Base-by-base conservation (phyloP, 2,888 invertebrate genomes). In the Drosophila algonquin region DNA sequence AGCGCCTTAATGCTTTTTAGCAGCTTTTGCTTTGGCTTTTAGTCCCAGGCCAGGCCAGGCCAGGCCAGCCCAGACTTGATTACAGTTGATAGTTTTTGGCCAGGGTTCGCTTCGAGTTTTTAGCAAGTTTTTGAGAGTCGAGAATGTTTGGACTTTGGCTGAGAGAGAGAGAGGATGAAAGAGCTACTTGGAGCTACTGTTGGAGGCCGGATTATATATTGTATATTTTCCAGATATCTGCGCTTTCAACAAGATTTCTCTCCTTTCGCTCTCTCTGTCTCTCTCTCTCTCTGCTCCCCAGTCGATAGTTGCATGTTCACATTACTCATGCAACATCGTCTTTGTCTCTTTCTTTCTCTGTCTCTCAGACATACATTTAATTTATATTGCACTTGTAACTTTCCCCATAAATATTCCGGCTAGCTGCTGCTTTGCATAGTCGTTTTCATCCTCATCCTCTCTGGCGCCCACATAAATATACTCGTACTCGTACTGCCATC, bases 61-160 rank as follows among this genome's bases (percentile, higher is more conserved):
- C 30, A 30, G 30, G 8, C 30, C 30, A 2, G 30, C 8, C 30
- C 30, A 30, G 82, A 87, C 79, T 87, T 88, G 84, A 88, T 88
- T 89, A 84, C 89, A 88, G 75, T 87, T 89, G 81, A 88, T 84
- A 84, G 89, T 87, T 84, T 79, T 85, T 63, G 63, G 75, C 27
- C 57, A 40, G 58, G 63, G 53, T 57, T 60, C 77, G 65, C 54
- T 63, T 61, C 54, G 55, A 40, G 51, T 77, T 64, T 48, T 63
- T 40, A 48, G 35, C n/a, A 60, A 73, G 30, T 62, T 60, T 45
- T 46, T 60, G 60, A 81, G 74, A 81, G 87, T 81, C 79, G 76
- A 76, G 83, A 83, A 76, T 77, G 70, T 60, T 63, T 71, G 62
- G 61, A 50, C 51, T 46, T 47, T 27, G 46, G 27, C 51, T 16